phyloP scores from a whole-genome alignment of 1,140 invertebrate species.

The Cecropterus lyciades region DNA sequence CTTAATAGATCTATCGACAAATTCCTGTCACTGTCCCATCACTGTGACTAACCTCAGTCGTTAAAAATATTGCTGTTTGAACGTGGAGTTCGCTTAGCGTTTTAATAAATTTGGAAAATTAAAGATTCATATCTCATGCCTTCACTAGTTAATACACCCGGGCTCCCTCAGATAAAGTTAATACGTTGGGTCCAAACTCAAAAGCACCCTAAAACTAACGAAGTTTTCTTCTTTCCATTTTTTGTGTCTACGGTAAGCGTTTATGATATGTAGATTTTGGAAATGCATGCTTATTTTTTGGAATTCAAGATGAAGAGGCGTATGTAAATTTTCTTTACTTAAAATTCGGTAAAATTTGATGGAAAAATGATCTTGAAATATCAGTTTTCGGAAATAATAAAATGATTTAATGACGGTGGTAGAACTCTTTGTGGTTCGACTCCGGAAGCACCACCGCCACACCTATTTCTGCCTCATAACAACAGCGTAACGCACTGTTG shows the following conservation, averaged over 20 bases:
- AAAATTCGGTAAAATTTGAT: too few species aligned
- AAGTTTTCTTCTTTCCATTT: constrained; percentile 30
- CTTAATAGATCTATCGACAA: constrained; percentile 53
- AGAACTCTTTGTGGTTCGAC: too few species aligned
- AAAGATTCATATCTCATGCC: constrained; percentile 83
- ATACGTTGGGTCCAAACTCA: constrained; percentile 40
- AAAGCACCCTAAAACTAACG: constrained; percentile 41
- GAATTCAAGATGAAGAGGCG: neutral
- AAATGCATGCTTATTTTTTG: constrained; percentile 2
- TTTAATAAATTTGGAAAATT: constrained; percentile 84
- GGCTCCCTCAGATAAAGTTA: constrained; percentile 54
- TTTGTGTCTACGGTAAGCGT: constrained; percentile 6
- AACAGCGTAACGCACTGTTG: too few species aligned
- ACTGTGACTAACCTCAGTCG: constrained; percentile 70
- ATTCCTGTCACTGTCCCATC: constrained; percentile 39
- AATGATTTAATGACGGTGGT: too few species aligned
- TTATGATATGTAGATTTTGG: constrained; percentile 30
- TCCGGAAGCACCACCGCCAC: too few species aligned
- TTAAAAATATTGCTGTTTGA: constrained; percentile 84
- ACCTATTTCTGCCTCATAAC: too few species aligned
- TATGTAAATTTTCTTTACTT: too few species aligned
- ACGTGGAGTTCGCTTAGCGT: constrained; percentile 81
- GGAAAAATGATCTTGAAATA: too few species aligned
- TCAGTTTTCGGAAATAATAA: too few species aligned
- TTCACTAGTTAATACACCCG: constrained; percentile 71